A percentile compares a stretch with the other conserved stretches of the same genome.
Evolutionary conservation across 2,113 vertebrate species (phyloP).

Genomic region (Nettapus auritus): DNA sequence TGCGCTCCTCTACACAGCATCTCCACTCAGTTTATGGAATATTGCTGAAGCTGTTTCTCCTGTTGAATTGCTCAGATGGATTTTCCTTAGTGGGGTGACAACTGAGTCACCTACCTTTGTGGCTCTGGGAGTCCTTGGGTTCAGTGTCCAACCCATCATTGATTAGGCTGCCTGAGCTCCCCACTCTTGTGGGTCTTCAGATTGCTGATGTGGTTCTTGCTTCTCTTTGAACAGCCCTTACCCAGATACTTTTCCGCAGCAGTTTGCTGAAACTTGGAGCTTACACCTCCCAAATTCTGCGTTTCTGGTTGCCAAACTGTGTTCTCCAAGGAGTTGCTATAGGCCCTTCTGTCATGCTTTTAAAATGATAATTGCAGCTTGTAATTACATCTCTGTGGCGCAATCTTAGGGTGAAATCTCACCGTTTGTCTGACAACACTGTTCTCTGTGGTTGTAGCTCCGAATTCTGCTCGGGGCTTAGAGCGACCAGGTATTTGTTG

Average conservation of each 20-base stretch:
- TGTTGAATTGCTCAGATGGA: neutral
- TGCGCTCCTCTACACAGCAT: neutral
- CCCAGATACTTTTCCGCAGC: no score
- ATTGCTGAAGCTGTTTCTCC: neutral
- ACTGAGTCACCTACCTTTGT: neutral
- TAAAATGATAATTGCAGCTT: no score
- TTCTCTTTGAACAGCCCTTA: neutral
- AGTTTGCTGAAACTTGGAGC: neutral
- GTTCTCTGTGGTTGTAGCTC: neutral
- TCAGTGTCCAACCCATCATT: neutral
- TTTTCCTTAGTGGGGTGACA: neutral
- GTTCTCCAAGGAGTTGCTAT: no score
- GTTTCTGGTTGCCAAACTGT: neutral
- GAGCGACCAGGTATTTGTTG: neutral
- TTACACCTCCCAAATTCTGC: neutral
- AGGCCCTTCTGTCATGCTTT: no score
- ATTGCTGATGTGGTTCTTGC: neutral
- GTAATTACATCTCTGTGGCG: no score
- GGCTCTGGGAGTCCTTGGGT: neutral
- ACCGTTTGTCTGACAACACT: no score
- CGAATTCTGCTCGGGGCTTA: neutral
- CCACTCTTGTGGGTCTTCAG: neutral
- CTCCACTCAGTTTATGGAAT: neutral
- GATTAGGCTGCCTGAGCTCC: neutral
- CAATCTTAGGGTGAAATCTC: no score